phyloP scores from a whole-genome alignment of 2,888 invertebrate genomes.

The Ferdinandea cuprea region DNA sequence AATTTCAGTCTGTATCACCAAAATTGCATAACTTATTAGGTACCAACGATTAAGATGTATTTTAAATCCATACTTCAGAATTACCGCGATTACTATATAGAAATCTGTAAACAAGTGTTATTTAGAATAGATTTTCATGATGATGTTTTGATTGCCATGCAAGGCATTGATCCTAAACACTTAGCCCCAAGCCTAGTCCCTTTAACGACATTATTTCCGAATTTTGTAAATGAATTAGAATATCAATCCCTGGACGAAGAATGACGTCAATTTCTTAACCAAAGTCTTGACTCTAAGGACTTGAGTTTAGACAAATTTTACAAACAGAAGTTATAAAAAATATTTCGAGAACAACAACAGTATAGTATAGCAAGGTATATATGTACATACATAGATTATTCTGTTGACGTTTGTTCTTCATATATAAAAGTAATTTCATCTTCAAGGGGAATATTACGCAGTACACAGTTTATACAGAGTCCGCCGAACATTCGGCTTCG shows the following conservation, averaged over 20 bases:
- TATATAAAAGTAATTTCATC: too few species aligned
- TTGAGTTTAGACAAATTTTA: too few species aligned
- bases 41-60: constrained; percentile 15
- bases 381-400: too few species aligned
- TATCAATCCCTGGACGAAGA: constrained; percentile 29
- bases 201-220: constrained; percentile 22
- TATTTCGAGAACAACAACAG: too few species aligned
- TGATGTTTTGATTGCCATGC: constrained; percentile 12
- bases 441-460: too few species aligned
- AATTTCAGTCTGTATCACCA: constrained; percentile 6
- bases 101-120: constrained; percentile 14
- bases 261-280: constrained; percentile 20
- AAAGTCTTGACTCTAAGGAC: too few species aligned
- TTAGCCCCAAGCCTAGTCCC: not conserved
- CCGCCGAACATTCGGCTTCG: too few species aligned
- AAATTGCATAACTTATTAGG: constrained; percentile 14
- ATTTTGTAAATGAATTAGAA: constrained; percentile 19
- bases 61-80: constrained; percentile 24
- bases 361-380: too few species aligned
- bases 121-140: constrained; percentile 27
- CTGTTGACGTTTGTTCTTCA: too few species aligned
- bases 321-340: too few species aligned
- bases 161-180: constrained; percentile 21
- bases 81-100: not conserved
- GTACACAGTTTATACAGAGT: too few species aligned